Evolutionary conservation across 2,888 invertebrate species (phyloP).

Genomic region (Coenonympha arcania): DNA sequence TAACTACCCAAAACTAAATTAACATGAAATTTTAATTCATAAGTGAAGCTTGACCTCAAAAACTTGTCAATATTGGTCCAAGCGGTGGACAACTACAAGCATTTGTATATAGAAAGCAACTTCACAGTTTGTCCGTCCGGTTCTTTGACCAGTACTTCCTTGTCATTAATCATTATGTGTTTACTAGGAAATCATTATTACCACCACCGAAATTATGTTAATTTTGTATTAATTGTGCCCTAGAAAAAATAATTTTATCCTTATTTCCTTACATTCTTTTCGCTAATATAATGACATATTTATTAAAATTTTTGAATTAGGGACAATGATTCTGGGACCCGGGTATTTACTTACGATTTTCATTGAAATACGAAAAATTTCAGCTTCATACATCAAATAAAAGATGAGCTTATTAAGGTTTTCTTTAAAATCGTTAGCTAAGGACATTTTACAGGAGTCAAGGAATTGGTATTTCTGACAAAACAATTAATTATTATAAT

Average conservation of each 20-base stretch:
- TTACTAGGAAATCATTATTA: neutral
- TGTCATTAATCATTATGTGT: neutral
- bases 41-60: constrained; percentile 10
- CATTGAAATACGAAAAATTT: no score
- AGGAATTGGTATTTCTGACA: no score
- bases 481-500: no score
- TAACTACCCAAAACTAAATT: no score
- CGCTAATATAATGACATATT: neutral
- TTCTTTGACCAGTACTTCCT: constrained; percentile 2
- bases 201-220: constrained; percentile 1
- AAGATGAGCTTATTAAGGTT: no score
- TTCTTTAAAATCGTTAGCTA: no score
- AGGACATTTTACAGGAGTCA: no score
- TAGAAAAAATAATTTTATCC: neutral
- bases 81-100: constrained; percentile 13
- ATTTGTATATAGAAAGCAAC: constrained; percentile 19
- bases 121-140: constrained; percentile 5
- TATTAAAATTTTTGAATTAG: neutral
- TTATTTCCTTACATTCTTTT: neutral
- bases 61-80: constrained; percentile 10
- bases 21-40: neutral
- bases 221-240: neutral
- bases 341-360: no score
- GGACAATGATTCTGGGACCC: no score
- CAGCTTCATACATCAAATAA: no score